Evolutionary conservation across 2,797 vertebrate genomes (phyloP).

Genomic region (Moxostoma hubbsi): DNA sequence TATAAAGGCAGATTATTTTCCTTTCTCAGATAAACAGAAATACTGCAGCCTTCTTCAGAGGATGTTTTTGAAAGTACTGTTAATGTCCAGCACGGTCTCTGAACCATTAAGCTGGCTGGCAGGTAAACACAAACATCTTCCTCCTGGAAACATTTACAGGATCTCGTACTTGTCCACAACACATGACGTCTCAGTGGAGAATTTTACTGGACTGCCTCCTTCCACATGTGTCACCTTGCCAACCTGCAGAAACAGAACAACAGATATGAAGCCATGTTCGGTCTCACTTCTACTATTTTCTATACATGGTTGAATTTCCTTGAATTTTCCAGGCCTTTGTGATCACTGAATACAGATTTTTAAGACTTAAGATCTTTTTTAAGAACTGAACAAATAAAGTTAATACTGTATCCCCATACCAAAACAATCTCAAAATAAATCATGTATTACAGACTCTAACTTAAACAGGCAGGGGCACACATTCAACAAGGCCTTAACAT

Average conservation of each 20-base stretch:
- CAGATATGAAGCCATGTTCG: neutral
- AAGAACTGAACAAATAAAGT: no score
- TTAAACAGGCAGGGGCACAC: no score
- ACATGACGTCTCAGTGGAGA: constrained; percentile 94
- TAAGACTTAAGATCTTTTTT: no score
- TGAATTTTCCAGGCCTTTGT: no score
- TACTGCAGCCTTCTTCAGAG: constrained; percentile 69
- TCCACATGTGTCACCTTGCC: constrained; percentile 93
- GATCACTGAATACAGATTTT: no score
- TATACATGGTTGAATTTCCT: no score
- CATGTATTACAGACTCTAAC: no score
- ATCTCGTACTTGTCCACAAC: constrained; percentile 98
- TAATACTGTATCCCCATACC: no score
- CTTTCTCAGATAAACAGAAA: constrained; percentile 80
- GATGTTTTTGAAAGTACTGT: constrained; percentile 56
- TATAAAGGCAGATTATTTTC: constrained; percentile 73
- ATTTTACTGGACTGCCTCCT: constrained; percentile 86
- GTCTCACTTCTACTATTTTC: neutral
- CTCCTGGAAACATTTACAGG: constrained; percentile 80
- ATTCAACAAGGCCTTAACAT: no score
- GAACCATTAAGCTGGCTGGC: constrained; percentile 70
- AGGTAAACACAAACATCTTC: constrained; percentile 52
- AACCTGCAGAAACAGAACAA: constrained; percentile 74
- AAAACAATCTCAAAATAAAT: no score
- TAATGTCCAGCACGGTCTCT: constrained; percentile 70